Base-by-base conservation (phyloP, 2,888 invertebrate genomes). In the Gasteruption jaculator region DNA sequence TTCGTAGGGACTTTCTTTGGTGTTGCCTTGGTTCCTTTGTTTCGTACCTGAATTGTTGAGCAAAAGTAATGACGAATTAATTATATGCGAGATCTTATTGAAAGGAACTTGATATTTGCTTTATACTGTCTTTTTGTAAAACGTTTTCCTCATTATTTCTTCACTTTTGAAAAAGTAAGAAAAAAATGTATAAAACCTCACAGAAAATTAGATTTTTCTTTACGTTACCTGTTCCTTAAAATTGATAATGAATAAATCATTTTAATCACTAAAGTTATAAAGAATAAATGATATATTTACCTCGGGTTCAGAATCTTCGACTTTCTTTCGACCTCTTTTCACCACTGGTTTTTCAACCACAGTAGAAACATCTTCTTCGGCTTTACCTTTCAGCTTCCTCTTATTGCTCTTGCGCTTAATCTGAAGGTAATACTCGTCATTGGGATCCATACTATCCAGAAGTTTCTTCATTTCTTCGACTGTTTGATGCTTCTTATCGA, bases 401-500 rank as follows among this genome's bases (percentile, higher is more conserved):
- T 44, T 57, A 37, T 60, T 15, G 43, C 63, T 62, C 48, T 63
- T 59, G 37, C n/a, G n/a, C n/a, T 53, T 58, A 44, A 63, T 65
- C 54, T 57, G 58, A 34, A 67, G 59, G 41, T 63, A 65, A 41
- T 63, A 65, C 37, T 65, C 63, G 19, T 53, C 60, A 32, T 65
- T 63, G 10, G 67, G 60, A 16, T 68, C 57, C 36, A 68, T 64
- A 14, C 55, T 49, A 14, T 53, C 44, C 26, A 65, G 36, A 33
- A 52, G 49, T 34, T 59, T 49, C 41, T 47, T 58, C 43, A 63
- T 53, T 30, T 64, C 60, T 18, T 44, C 53, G 12, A 54, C 38
- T 25, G 53, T 56, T 30, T 56, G 59, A 21, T 63, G 57, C 31
- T 60, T 65, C 45, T 61, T 63, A 34, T 67, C 61, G 3, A 61